A percentile compares a stretch with the other conserved stretches of the same genome.
Evolutionary conservation across 2,888 invertebrate species (phyloP).

Genomic region (Oligia fasciuncula): DNA sequence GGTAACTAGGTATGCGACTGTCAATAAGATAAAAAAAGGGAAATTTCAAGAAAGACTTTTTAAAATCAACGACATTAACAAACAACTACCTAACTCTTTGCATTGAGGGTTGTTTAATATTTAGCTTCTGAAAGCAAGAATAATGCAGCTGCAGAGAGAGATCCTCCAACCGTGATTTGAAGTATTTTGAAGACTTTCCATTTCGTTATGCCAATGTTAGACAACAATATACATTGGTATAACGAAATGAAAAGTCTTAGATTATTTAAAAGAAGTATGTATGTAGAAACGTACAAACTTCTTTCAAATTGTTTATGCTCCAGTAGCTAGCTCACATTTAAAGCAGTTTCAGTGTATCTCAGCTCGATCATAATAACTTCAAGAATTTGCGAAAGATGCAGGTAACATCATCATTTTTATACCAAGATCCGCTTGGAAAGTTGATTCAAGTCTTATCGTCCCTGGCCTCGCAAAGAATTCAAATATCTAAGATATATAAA

Average conservation of each 20-base stretch:
- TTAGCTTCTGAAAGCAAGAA: not conserved
- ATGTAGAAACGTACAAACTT: not conserved
- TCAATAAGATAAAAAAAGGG: not conserved
- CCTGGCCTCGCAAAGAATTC: slow-evolving; percentile 49
- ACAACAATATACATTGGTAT: too few species aligned
- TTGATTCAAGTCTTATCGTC: slow-evolving; percentile 31
- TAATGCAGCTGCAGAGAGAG: not conserved
- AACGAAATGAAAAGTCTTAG: too few species aligned
- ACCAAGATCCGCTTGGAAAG: slow-evolving; percentile 51
- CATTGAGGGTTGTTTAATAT: not conserved
- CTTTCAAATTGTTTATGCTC: not conserved
- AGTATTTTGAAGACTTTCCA: not conserved
- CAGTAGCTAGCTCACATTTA: not conserved
- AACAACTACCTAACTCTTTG: not conserved
- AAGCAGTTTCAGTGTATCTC: not conserved
- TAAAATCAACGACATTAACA: not conserved
- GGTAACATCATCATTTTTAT: slow-evolving; percentile 1
- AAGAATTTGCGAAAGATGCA: not conserved
- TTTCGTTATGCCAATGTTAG: not conserved
- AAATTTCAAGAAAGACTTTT: not conserved
- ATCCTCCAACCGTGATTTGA: not conserved
- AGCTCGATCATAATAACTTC: not conserved
- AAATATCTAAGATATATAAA: slow-evolving; percentile 35
- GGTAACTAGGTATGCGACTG: not conserved
- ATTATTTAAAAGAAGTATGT: too few species aligned